These are phyloP conservation scores for Digitonthophagus gazella DNA, from an alignment of 2,888 invertebrate genomes.

Conservation along the genomic window DNA sequence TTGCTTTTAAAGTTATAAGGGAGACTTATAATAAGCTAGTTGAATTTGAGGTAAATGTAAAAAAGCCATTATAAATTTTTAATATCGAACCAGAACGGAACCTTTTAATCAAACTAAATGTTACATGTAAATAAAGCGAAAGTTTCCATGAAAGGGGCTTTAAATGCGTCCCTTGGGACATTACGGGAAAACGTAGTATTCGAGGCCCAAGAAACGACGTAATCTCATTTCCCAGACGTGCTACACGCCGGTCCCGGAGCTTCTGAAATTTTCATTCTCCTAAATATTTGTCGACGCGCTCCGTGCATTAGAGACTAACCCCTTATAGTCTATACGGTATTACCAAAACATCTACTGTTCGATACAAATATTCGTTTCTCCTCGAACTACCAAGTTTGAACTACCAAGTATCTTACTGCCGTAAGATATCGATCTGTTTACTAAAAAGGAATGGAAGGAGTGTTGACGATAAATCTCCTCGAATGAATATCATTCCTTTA, in stretches of 20 bases:
- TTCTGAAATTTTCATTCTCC: slow-evolving; percentile 5
- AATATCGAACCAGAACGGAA: background rate
- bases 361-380: too few species aligned
- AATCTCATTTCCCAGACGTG: slow-evolving; percentile 12
- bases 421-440: background rate
- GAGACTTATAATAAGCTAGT: too few species aligned
- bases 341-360: too few species aligned
- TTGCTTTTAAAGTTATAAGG: too few species aligned
- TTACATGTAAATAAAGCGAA: slow-evolving; percentile 13
- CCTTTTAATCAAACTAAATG: slow-evolving; percentile 17
- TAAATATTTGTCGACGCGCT: slow-evolving; percentile 11
- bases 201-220: slow-evolving; percentile 3
- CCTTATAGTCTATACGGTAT: background rate
- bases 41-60: too few species aligned
- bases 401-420: too few species aligned
- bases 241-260: slow-evolving; percentile 1
- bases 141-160: slow-evolving; percentile 2
- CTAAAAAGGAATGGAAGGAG: background rate
- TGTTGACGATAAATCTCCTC: too few species aligned
- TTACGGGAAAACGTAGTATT: slow-evolving; percentile 6
- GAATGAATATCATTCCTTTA: too few species aligned
- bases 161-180: slow-evolving; percentile 15
- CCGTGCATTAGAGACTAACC: background rate
- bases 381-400: background rate
- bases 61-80: background rate